A percentile compares a stretch with the other conserved stretches of the same genome.
phyloP scores from a whole-genome alignment of 2,888 invertebrate genomes.

The Cylindroiulus punctatus region DNA sequence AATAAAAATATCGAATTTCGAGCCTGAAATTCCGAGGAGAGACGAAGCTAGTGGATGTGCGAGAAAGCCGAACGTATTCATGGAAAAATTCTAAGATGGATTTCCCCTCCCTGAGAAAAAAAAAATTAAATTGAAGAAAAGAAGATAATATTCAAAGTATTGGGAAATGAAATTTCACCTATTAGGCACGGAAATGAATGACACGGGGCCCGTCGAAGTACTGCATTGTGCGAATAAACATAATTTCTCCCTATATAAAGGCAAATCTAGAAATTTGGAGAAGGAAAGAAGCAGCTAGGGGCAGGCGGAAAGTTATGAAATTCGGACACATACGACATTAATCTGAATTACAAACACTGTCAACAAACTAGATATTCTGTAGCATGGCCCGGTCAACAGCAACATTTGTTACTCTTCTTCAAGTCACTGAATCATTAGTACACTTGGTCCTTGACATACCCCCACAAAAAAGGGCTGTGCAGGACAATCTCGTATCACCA shows the following conservation, averaged over 20 bases:
- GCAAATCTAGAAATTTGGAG: neutral
- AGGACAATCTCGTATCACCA: too few species aligned
- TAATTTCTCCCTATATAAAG: neutral
- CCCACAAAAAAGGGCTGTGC: too few species aligned
- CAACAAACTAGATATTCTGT: too few species aligned
- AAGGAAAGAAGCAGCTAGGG: neutral
- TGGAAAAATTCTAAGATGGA: conserved; percentile 27
- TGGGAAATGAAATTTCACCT: conserved; percentile 45
- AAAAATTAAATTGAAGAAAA: conserved; percentile 14
- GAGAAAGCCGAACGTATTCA: conserved; percentile 23
- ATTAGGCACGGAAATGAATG: neutral
- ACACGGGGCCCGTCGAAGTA: neutral
- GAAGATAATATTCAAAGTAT: conserved; percentile 40
- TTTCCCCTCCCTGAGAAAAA: neutral
- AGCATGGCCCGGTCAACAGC: too few species aligned
- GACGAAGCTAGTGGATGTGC: neutral
- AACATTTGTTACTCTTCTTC: too few species aligned
- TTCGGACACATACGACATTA: too few species aligned
- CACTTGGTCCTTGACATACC: too few species aligned
- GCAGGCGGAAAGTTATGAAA: neutral
- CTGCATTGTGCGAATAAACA: neutral
- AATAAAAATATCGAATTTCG: conserved; percentile 33
- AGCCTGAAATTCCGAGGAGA: conserved; percentile 15
- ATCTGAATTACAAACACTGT: too few species aligned
- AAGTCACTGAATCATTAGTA: too few species aligned